Evolutionary conservation across 2,888 invertebrate species (phyloP), one percentile per base, ranked within the genome.

Genomic region (Callinectes sapidus): DNA sequence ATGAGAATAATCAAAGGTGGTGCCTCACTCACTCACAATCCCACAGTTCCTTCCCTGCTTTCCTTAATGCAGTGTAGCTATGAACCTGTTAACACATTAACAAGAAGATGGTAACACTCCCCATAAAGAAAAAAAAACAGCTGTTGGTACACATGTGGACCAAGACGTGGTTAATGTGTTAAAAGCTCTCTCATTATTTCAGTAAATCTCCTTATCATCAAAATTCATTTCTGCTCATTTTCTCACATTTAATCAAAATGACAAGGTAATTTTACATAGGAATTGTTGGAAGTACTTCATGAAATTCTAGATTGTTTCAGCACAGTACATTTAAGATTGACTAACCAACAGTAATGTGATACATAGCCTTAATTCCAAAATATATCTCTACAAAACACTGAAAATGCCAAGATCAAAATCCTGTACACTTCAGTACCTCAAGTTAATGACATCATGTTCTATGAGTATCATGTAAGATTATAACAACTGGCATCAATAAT

Each of bases 401-500:
- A 71, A 71, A 71, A 28, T 71, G 61, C 23, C 61, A 61, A 61
- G 5, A 61, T 61, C 61, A 61, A 61, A 61, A 71, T 71, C 28
- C n/a, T 71, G 28, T 71, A 28, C 71, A 8, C 28, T 71, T 71
- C 61, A 23, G 18, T 23, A 61, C 23, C 61, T 61, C 1, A 23
- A 61, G 28, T 28, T 13, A 71, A 71, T 71, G 28, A 13, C 28
- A n/a, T 71, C 8, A 23, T 71, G 13, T 71, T 71, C n/a, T 71
- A n/a, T n/a, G n/a, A n/a, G n/a, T n/a, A 71, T 28, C 71, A 71
- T 71, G 28, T 13, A 71, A 35, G 81, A 35, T 81, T 8, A 18
- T 16, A 35, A 81, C 81, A 81, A 35, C 35, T 81, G 81, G 81
- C 81, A 81, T 81, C 81, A 81, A 35, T 71, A 81, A 81, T 81